These are phyloP conservation scores for Coccyzus lansbergi DNA, from an alignment of 2,797 vertebrate genomes.

Conservation along the genomic window DNA sequence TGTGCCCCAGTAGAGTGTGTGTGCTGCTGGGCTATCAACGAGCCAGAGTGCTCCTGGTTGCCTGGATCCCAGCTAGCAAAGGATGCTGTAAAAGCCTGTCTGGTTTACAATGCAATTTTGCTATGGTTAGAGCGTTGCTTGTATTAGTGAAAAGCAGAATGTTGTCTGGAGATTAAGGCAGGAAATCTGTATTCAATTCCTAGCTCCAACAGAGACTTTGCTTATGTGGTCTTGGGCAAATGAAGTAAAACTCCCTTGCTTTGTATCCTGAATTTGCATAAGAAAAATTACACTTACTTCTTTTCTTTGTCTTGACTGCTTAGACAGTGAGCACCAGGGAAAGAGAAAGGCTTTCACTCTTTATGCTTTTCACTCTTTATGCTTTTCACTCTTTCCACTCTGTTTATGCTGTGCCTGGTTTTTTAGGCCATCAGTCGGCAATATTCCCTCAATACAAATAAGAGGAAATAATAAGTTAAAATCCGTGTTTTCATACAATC, in stretches of 20 bases:
- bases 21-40: background rate
- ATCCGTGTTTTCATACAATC: background rate
- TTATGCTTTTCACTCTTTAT: too few species aligned
- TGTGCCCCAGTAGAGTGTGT: background rate
- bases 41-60: background rate
- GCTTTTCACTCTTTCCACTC: too few species aligned
- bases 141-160: slow-evolving; percentile 13
- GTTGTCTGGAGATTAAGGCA: background rate
- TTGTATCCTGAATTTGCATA: background rate
- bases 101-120: background rate
- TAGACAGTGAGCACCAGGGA: background rate
- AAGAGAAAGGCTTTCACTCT: background rate
- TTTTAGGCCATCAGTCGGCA: background rate
- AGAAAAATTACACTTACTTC: background rate
- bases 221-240: background rate
- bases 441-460: background rate
- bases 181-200: slow-evolving; percentile 9
- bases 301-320: background rate
- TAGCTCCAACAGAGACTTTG: background rate
- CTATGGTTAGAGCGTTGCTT: background rate
- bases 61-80: background rate
- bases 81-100: background rate
- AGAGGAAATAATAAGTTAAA: background rate
- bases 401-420: background rate
- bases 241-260: background rate